Evolutionary conservation across 2,113 vertebrate genomes (phyloP).

Genomic region (Gavialis gangeticus): DNA sequence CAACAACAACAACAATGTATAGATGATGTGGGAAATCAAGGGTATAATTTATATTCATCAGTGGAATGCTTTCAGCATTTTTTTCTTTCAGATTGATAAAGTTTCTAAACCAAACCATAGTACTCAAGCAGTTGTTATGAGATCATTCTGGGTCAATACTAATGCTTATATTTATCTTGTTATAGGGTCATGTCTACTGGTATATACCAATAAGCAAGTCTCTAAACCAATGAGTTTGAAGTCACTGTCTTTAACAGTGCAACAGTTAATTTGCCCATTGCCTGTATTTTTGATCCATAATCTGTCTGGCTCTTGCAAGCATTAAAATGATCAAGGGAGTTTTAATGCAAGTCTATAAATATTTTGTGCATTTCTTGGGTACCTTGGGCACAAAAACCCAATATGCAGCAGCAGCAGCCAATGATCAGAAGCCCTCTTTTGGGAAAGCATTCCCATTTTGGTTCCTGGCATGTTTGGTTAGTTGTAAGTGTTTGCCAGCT

Average conservation of each 20-base stretch:
- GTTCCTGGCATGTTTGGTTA: fast-evolving
- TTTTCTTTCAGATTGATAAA: neutral
- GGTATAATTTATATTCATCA: neutral
- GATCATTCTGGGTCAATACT: neutral
- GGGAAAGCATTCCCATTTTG: neutral
- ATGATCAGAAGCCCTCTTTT: fast-evolving
- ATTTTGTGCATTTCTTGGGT: fast-evolving
- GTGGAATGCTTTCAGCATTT: neutral
- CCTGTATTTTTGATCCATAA: neutral
- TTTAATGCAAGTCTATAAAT: fast-evolving
- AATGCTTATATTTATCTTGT: neutral
- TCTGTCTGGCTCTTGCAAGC: neutral
- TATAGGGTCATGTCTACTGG: neutral
- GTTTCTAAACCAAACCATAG: neutral
- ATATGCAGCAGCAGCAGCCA: fast-evolving
- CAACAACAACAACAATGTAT: neutral
- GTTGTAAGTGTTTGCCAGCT: neutral
- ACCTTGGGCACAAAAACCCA: neutral
- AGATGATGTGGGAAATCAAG: neutral
- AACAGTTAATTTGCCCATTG: neutral
- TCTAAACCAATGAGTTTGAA: neutral
- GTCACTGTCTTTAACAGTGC: neutral
- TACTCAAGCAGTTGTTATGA: neutral
- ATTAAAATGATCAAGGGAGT: neutral
- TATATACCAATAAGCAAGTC: neutral